These are phyloP conservation scores for Heliocidaris tuberculata DNA, from an alignment of 35 echinoderm and acorn worm genomes.

Conservation along the genomic window DNA sequence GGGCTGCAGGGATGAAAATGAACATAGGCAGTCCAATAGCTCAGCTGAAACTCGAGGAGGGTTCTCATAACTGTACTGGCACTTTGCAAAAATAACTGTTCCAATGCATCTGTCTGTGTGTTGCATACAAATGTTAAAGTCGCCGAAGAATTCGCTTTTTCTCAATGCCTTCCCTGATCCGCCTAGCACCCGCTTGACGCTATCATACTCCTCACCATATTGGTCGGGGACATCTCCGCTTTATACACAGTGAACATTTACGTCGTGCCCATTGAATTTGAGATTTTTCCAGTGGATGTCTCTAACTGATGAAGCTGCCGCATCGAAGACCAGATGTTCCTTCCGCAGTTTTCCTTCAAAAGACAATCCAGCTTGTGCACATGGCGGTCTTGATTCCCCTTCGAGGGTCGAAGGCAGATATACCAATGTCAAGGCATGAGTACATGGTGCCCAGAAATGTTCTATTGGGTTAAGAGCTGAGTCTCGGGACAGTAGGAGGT, in stretches of 20 bases:
- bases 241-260: neutral
- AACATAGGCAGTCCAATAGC: neutral
- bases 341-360: conserved; percentile 20
- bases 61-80: neutral
- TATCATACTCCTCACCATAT: neutral
- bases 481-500: conserved; percentile 56
- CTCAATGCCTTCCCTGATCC: conserved; percentile 12
- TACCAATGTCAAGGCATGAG: conserved; percentile 22
- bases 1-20: neutral
- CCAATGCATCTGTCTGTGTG: conserved; percentile 22
- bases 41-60: neutral
- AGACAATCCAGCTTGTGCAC: neutral
- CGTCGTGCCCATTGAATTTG: neutral
- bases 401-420: conserved; percentile 1
- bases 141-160: neutral
- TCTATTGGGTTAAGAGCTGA: conserved; percentile 49
- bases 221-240: conserved; percentile 9
- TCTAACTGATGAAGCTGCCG: conserved; percentile 18
- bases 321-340: conserved; percentile 48
- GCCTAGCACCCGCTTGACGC: neutral
- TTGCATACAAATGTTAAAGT: neutral
- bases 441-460: conserved; percentile 47
- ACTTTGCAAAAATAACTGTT: conserved; percentile 13
- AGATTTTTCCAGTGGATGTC: conserved; percentile 46
- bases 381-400: neutral